Conservation (phyloP, 2,113 vertebrate genomes). For the Triplophysa tibetana region DNA sequence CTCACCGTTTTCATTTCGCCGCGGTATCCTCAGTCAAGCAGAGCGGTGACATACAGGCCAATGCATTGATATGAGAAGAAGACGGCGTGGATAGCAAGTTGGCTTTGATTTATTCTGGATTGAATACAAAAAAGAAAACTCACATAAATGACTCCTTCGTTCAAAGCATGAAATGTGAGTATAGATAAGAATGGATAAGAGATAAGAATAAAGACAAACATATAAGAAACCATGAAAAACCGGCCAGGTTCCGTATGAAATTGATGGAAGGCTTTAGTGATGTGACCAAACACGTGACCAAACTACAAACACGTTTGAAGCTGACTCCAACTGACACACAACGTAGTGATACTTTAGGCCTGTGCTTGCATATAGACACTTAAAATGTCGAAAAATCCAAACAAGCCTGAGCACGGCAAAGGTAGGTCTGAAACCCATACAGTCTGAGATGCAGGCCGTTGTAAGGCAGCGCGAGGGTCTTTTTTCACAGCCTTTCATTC, state of each 20-base stretch:
- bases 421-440: background rate
- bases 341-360: background rate
- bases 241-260: too few species aligned
- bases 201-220: background rate
- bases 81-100: background rate
- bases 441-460: constrained; percentile 22
- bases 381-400: background rate
- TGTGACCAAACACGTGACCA: constrained; percentile 33
- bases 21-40: constrained; percentile 32
- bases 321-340: background rate
- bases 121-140: background rate
- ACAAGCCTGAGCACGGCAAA: background rate
- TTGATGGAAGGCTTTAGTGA: background rate
- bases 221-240: constrained; percentile 37
- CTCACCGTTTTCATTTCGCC: constrained; percentile 42
- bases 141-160: background rate
- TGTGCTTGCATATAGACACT: background rate
- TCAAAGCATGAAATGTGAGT: background rate
- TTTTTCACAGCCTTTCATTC: constrained; percentile 67
- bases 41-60: constrained; percentile 30
- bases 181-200: too few species aligned
- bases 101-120: background rate
- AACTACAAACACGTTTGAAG: constrained; percentile 1
- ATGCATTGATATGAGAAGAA: constrained; percentile 41
- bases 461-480: constrained; percentile 54